Evolutionary conservation across 2,113 vertebrate species (phyloP).

Genomic region (human (Homo sapiens)): DNA sequence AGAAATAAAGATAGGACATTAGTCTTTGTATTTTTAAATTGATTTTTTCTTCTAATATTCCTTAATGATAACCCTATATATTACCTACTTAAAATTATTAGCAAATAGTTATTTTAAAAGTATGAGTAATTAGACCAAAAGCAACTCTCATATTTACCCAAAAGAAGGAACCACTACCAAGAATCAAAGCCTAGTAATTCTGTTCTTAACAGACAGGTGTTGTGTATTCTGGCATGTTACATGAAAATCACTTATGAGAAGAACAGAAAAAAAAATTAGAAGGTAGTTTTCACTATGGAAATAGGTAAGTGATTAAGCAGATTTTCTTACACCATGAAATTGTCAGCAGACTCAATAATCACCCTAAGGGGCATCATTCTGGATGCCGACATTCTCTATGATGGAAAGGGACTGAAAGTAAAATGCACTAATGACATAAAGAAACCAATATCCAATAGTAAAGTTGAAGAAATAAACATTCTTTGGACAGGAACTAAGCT

Average conservation of each 20-base stretch:
- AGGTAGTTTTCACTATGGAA: conserved; percentile 72
- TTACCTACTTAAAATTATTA: conserved; percentile 62
- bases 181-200: conserved; percentile 75
- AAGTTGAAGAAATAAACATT: conserved; percentile 32
- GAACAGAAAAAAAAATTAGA: conserved; percentile 68
- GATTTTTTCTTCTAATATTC: conserved; percentile 44
- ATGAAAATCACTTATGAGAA: conserved; percentile 82
- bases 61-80: not conserved
- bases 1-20: conserved; percentile 11
- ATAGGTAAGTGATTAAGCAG: conserved; percentile 65
- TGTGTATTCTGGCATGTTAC: conserved; percentile 71
- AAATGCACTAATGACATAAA: not conserved
- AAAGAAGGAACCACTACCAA: conserved; percentile 79
- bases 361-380: not conserved
- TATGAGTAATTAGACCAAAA: conserved; percentile 75
- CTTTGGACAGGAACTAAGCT: not conserved
- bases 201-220: conserved; percentile 75
- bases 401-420: not conserved
- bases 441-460: not conserved
- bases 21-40: not conserved
- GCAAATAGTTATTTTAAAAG: conserved; percentile 70
- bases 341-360: conserved; percentile 8
- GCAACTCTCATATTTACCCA: conserved; percentile 71
- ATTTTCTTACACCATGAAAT: conserved; percentile 59
- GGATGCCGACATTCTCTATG: not conserved